Evolutionary conservation across 2,797 vertebrate species (phyloP), one percentile per base, ranked within the genome.

Genomic region (Discoglossus pictus): DNA sequence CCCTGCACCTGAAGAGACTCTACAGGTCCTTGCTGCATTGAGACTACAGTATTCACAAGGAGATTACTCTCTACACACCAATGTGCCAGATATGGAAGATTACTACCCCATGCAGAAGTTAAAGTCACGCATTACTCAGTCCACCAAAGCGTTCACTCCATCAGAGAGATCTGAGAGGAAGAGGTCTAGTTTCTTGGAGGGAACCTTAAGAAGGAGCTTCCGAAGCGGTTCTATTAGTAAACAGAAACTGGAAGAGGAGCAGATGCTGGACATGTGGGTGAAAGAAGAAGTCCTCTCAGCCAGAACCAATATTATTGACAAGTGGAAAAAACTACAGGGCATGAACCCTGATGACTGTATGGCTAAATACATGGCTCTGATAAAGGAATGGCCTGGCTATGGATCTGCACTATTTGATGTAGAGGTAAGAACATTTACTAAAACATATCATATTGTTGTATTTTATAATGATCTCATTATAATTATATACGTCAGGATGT

Each of bases 311-410:
- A 88, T 97, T 74, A 76, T 94, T 39, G 94, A 98, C 80, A 99
- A 98, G 81, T 99, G 97, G 97, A 93, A 83, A 81, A 96, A 93
- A 34, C 82, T 99, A 40, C 94, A 94, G 80, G 93, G 93, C 10
- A 88, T 96, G 90, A 92, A 60, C 73, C 95, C 96, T 83, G 92
- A 95, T 13, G 93, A 94, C 76, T 94, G 94, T 74, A 97, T 98
- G 92, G 82, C 89, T 50, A 96, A 95, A 59, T 99, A 99, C 78
- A 99, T 98, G 96, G 74, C 84, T 2, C 72, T 98, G 82, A 92
- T 94, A 73, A 94, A 92, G 82, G 97, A 98, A 79, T 99, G 97
- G 97, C 89, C 93, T 9, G 96, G 97, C 3, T 97, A 98, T 1
- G 96, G 97, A 1, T 98, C 96, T 43, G 96, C 95, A 0, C 90